Percentiles rank a stretch among this genome's conserved stretches.
Conservation (phyloP, 2,113 vertebrate genomes). For the Channa maculata region DNA sequence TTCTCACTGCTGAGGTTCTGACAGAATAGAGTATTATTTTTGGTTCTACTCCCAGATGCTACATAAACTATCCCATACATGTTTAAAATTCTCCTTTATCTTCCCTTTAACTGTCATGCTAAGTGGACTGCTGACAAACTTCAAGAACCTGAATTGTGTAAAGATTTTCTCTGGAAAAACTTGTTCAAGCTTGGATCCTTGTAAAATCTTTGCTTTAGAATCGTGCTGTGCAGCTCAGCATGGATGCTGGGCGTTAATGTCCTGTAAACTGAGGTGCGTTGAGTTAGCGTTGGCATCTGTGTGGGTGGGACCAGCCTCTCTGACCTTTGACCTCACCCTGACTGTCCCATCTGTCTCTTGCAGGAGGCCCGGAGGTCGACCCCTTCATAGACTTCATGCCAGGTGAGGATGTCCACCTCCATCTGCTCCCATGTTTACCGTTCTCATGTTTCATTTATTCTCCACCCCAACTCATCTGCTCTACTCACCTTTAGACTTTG, state of each 20-base stretch:
- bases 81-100: slow-evolving; percentile 13
- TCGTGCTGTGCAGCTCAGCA: background rate
- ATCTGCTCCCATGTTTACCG: slow-evolving; percentile 31
- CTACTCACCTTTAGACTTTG: background rate
- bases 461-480: background rate
- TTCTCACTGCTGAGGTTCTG: no score
- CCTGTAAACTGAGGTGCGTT: background rate
- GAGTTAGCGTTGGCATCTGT: slow-evolving; percentile 40
- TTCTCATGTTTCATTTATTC: background rate
- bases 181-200: no score
- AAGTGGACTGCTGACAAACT: no score
- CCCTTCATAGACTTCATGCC: slow-evolving; percentile 58
- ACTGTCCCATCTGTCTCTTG: slow-evolving; percentile 63
- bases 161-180: no score
- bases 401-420: slow-evolving; percentile 58
- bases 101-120: background rate
- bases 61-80: no score
- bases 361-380: slow-evolving; percentile 34
- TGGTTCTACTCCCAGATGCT: no score
- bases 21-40: background rate
- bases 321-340: slow-evolving; percentile 59
- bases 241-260: background rate
- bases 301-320: slow-evolving; percentile 26
- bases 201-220: background rate
- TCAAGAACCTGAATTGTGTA: no score